These are phyloP conservation scores for Chymomyza caudatula DNA, from an alignment of 2,888 invertebrate species.

Conservation along the genomic window DNA sequence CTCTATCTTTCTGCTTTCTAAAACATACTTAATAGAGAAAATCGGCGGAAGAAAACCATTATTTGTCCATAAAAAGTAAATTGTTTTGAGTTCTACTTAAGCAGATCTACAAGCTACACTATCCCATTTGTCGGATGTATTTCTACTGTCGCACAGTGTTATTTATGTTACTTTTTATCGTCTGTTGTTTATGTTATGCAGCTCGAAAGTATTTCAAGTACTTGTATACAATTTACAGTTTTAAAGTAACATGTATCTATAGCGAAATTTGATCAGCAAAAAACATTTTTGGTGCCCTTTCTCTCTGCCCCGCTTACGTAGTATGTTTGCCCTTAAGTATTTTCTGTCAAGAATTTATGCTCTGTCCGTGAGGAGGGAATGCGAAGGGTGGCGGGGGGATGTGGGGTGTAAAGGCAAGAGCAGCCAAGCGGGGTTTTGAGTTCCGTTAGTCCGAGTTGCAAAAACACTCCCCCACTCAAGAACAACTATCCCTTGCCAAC, in stretches of 20 bases:
- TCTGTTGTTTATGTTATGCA: no score
- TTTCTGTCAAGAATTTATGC: neutral
- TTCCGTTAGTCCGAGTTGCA: neutral
- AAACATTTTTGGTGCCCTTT: constrained; percentile 49
- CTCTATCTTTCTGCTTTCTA: no score
- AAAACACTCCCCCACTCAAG: neutral
- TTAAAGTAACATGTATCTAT: constrained; percentile 22
- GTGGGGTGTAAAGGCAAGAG: neutral
- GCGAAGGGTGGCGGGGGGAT: no score
- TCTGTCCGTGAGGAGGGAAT: neutral
- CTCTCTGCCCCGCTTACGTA: no score
- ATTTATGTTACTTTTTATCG: no score
- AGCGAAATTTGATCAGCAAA: constrained; percentile 58
- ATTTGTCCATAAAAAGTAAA: no score
- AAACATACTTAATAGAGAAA: no score
- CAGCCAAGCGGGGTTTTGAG: neutral
- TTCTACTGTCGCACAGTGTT: no score
- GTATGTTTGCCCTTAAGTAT: neutral
- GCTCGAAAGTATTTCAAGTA: neutral
- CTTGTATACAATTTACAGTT: neutral
- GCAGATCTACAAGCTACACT: no score
- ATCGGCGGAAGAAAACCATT: no score
- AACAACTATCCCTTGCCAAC: constrained; percentile 9
- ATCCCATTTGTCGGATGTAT: no score
- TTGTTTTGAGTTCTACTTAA: no score